phyloP scores from a whole-genome alignment of 2,797 vertebrate genomes.

The Agapornis canus region DNA sequence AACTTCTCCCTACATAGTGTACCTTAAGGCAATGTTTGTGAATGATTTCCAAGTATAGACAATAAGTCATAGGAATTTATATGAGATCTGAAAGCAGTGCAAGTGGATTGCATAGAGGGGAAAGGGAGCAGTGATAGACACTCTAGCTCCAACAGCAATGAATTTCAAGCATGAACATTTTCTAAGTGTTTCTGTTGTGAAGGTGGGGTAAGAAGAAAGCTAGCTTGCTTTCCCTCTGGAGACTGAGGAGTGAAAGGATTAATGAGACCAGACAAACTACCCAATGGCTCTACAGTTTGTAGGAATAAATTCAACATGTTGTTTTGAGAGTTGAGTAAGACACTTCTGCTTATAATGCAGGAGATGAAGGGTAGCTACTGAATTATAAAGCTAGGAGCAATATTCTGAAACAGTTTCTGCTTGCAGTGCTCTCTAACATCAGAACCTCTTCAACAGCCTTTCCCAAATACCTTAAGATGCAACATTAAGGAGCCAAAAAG shows the following conservation, averaged over 20 bases:
- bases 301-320: not conserved
- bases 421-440: not conserved
- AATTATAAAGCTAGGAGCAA: not conserved
- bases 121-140: not conserved
- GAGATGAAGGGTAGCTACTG: not conserved
- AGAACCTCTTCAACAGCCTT: not conserved
- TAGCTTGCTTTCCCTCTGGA: not conserved
- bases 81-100: not conserved
- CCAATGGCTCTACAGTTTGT: not conserved
- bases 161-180: not conserved
- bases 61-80: rapidly evolving
- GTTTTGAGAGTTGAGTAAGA: not conserved
- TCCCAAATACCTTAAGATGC: not conserved
- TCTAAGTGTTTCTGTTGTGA: not conserved
- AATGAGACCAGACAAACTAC: not conserved
- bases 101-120: not conserved
- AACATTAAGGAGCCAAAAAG: not conserved
- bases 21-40: not conserved
- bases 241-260: not conserved
- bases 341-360: not conserved
- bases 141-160: not conserved
- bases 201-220: not conserved
- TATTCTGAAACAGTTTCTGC: not conserved
- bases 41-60: not conserved
- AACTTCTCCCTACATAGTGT: rapidly evolving